Base-by-base conservation (phyloP, 2,888 invertebrate genomes). In the Cantharis rufa region DNA sequence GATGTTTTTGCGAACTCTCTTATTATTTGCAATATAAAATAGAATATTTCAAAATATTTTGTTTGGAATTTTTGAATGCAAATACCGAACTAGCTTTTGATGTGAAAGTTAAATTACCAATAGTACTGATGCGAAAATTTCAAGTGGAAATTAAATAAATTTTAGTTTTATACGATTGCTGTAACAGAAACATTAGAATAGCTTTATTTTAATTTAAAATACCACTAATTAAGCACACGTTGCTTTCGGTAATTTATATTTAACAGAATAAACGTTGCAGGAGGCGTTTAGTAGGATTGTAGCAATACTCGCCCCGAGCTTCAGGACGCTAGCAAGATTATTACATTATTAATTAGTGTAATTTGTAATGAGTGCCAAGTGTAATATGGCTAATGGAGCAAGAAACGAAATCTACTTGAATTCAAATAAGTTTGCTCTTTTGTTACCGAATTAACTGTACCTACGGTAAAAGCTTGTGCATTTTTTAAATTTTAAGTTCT, bases 291-390 rank as follows among this genome's bases (percentile, higher is more conserved):
- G 70, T 69, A 70, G 63, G 70, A 74, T 70, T 74, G 69, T 74
- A 74, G 73, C 69, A 69, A 27, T 62, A 70, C 32, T 70, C 63
- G 74, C 70, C 28, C 18, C 71, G 79, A 73, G 78, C 77, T 78
- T 66, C 79, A 80, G 82, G 81, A 84, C 84, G 83, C 83, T 82
- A 76, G 80, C 71, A 76, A 80, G 81, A 76, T 82, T 80, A 82
- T 80, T 81, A 81, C 80, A 80, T 78, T 82, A 84, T 85, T 84
- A 84, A 85, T 82, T 80, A 81, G 79, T 15, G 75, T 80, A 80
- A 82, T 82, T 82, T 82, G 81, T 82, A 81, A 82, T 81, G 82
- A 77, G 68, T 69, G 66, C 32, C 62, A 74, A 74, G 74, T 74
- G 70, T 74, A 74, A 74, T 69, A 48, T 69, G 63, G 74, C 74